Evolutionary conservation across 2,888 invertebrate species (phyloP).

Genomic region (Teleiodes luculella): DNA sequence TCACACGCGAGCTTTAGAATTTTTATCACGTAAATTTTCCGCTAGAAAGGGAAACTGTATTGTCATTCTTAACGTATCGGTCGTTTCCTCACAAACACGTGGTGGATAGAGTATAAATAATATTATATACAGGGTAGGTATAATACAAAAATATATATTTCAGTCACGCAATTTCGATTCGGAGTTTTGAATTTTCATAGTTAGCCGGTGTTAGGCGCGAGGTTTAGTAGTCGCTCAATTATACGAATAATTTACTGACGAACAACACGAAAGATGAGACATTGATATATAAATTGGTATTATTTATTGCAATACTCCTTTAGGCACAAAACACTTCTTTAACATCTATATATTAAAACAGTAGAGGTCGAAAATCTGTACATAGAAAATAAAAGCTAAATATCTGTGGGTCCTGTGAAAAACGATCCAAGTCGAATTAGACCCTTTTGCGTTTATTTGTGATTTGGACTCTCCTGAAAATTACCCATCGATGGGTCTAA

Average conservation of each 20-base stretch:
- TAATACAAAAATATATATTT: conserved; percentile 63
- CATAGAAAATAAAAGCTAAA: no score
- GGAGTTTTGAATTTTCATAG: conserved; percentile 57
- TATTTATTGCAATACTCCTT: conserved; percentile 1
- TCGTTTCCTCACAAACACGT: conserved; percentile 74
- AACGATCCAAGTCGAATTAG: no score
- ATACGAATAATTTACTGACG: conserved; percentile 51
- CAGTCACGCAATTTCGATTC: conserved; percentile 69
- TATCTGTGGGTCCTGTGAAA: no score
- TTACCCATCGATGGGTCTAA: no score
- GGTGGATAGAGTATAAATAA: conserved; percentile 29
- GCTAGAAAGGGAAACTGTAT: conserved; percentile 75
- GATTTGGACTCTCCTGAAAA: no score
- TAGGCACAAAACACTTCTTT: no score
- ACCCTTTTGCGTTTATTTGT: no score
- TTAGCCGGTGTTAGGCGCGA: conserved; percentile 39
- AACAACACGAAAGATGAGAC: conserved; percentile 48
- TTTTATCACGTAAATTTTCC: conserved; percentile 78
- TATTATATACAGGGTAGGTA: conserved; percentile 33
- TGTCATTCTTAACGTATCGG: conserved; percentile 67
- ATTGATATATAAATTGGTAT: conserved; percentile 19
- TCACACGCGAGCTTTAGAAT: conserved; percentile 74
- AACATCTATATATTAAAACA: no score
- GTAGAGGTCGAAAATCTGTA: no score
- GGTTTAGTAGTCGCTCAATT: conserved; percentile 49